A percentile compares a stretch with the other conserved stretches of the same genome.
Evolutionary conservation across 2,113 vertebrate species (phyloP).

Genomic region (Bujurquina vittata): DNA sequence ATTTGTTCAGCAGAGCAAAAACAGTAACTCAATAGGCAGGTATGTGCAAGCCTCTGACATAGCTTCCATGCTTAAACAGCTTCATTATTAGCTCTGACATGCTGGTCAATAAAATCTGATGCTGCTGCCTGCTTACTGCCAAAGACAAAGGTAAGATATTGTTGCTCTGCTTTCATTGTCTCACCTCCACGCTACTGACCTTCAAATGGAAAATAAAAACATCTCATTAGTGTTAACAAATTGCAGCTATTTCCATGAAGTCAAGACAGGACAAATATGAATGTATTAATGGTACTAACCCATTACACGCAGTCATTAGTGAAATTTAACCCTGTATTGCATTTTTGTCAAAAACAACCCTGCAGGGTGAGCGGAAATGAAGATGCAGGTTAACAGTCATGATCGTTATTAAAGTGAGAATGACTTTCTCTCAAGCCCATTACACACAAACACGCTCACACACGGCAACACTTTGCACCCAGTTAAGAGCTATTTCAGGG

Average conservation of each 20-base stretch:
- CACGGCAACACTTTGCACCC: conserved; percentile 54
- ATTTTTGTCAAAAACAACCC: background rate
- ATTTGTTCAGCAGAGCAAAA: background rate
- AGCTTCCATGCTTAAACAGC: conserved; percentile 18
- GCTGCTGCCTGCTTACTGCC: background rate
- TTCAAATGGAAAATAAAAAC: conserved; percentile 5
- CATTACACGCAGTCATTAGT: conserved; percentile 14
- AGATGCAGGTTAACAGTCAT: conserved; percentile 17
- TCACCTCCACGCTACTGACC: conserved; percentile 16
- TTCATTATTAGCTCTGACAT: conserved; percentile 13
- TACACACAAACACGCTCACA: conserved; percentile 32
- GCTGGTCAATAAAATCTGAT: conserved; percentile 11
- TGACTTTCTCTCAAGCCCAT: conserved; percentile 24
- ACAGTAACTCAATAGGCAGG: background rate
- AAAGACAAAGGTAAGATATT: conserved; percentile 5
- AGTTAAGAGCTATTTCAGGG: conserved; percentile 71
- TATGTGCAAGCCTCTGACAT: background rate
- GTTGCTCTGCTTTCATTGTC: conserved; percentile 1
- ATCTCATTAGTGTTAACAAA: background rate
- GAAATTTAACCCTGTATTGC: conserved; percentile 37
- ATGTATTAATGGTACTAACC: conserved; percentile 1
- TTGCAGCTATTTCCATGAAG: background rate
- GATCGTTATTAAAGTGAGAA: conserved; percentile 29
- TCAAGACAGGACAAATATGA: background rate
- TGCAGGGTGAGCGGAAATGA: background rate